Percentiles rank a stretch among this genome's conserved stretches.
Conservation (phyloP, 2,888 invertebrate species). For the Blastobasis lacticolella region DNA sequence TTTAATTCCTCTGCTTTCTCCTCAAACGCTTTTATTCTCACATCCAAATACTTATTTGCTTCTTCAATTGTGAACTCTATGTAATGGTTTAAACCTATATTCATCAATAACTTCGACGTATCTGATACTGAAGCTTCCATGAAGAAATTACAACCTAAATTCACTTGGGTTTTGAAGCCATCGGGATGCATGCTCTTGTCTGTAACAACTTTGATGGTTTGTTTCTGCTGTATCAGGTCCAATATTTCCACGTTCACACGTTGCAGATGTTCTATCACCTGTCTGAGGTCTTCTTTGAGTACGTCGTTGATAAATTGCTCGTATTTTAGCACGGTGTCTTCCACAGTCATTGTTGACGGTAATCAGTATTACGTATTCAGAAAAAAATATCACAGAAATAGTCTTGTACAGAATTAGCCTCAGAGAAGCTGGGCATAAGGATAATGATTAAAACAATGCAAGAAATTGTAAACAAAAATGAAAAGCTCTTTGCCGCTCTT, state of each 20-base stretch:
- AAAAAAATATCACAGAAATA: no score
- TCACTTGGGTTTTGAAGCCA: conserved; percentile 73
- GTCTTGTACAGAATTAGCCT: no score
- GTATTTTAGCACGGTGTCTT: conserved; percentile 56
- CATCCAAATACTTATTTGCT: conserved; percentile 80
- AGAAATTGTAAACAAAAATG: no score
- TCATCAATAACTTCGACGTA: conserved; percentile 78
- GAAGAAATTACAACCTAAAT: conserved; percentile 89
- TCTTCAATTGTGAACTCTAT: conserved; percentile 82
- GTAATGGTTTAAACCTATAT: conserved; percentile 84
- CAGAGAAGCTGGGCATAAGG: no score
- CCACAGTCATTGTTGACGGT: conserved; percentile 21
- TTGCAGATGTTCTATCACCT: conserved; percentile 74
- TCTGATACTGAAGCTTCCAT: conserved; percentile 83
- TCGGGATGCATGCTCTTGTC: conserved; percentile 65
- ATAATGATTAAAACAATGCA: no score
- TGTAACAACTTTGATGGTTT: conserved; percentile 78
- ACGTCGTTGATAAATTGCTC: conserved; percentile 87
- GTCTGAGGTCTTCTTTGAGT: conserved; percentile 80
- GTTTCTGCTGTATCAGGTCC: conserved; percentile 83
- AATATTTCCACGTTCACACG: conserved; percentile 78
- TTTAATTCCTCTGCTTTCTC: conserved; percentile 76
- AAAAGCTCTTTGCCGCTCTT: no score
- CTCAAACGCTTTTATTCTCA: conserved; percentile 78
- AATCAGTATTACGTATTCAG: no score